phyloP scores from a whole-genome alignment of 1,140 invertebrate species.

The Ceratosolen fusciceps region DNA sequence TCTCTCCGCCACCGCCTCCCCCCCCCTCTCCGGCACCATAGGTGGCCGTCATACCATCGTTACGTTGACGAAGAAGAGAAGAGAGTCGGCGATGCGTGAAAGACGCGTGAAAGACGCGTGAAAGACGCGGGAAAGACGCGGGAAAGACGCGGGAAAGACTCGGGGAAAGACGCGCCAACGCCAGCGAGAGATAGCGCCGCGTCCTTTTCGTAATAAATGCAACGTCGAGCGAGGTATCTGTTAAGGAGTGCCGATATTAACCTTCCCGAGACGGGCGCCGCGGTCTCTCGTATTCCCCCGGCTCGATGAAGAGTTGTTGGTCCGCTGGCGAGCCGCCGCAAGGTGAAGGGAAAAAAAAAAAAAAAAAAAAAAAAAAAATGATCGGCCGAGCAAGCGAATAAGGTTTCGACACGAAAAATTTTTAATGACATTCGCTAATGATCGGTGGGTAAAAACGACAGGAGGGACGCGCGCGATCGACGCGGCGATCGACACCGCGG shows the following conservation, averaged over 20 bases:
- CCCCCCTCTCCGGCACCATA: too few species aligned
- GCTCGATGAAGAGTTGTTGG: not conserved
- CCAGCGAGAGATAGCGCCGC: constrained; percentile 1
- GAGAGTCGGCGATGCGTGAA: too few species aligned
- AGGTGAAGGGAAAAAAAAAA: constrained; percentile 13
- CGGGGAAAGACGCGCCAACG: too few species aligned
- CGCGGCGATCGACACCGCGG: constrained; percentile 2
- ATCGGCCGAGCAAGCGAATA: constrained; percentile 18
- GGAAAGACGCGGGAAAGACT: too few species aligned
- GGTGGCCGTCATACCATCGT: too few species aligned
- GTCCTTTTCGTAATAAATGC: not conserved
- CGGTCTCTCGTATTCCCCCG: not conserved
- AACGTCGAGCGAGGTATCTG: constrained; percentile 7
- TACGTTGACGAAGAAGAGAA: too few species aligned
- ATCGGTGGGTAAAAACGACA: not conserved
- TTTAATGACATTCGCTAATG: constrained; percentile 37
- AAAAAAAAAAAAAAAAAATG: constrained; percentile 33
- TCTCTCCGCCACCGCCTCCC: too few species aligned
- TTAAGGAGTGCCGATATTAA: constrained; percentile 15
- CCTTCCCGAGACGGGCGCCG: not conserved
- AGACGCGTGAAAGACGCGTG: too few species aligned
- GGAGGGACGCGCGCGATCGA: not conserved
- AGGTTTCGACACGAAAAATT: constrained; percentile 26
- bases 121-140: too few species aligned
- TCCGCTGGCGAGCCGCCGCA: not conserved